Percentiles rank a stretch among this genome's conserved stretches.
Conservation (phyloP, 2,113 vertebrate genomes). For the Sialia sialis region DNA sequence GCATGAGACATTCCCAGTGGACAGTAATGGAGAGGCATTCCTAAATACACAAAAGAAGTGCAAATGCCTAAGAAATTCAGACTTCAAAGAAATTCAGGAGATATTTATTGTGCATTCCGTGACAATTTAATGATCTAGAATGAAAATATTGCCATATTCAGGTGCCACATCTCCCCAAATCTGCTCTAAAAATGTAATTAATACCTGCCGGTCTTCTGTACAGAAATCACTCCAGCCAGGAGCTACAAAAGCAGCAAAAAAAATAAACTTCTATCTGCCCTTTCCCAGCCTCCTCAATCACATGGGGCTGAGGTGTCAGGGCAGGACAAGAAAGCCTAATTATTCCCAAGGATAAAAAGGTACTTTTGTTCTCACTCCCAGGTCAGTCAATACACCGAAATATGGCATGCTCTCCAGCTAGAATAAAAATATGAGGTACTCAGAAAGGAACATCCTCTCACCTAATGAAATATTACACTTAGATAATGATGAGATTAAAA, state of each 20-base stretch:
- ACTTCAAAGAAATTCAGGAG: not conserved
- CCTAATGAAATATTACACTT: not conserved
- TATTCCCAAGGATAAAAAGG: not conserved
- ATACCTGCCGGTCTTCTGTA: accelerated
- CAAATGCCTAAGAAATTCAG: not conserved
- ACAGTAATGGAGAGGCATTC: not conserved
- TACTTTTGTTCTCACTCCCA: not conserved
- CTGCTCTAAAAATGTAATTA: not conserved
- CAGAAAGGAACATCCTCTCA: not conserved
- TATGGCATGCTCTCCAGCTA: not conserved
- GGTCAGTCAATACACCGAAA: not conserved
- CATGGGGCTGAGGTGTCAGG: not conserved
- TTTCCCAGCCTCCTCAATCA: not conserved
- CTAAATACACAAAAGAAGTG: not conserved
- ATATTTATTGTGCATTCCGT: not conserved
- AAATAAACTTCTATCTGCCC: not conserved
- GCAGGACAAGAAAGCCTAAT: not conserved
- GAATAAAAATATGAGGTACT: not conserved
- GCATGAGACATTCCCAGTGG: not conserved
- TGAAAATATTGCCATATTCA: not conserved
- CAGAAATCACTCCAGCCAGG: not conserved
- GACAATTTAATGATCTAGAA: not conserved
- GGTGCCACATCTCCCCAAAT: not conserved
- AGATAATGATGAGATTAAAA: not conserved
- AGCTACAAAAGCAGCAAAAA: not conserved